Conservation (phyloP, 2,888 invertebrate genomes). For the Drosophila histrio region DNA sequence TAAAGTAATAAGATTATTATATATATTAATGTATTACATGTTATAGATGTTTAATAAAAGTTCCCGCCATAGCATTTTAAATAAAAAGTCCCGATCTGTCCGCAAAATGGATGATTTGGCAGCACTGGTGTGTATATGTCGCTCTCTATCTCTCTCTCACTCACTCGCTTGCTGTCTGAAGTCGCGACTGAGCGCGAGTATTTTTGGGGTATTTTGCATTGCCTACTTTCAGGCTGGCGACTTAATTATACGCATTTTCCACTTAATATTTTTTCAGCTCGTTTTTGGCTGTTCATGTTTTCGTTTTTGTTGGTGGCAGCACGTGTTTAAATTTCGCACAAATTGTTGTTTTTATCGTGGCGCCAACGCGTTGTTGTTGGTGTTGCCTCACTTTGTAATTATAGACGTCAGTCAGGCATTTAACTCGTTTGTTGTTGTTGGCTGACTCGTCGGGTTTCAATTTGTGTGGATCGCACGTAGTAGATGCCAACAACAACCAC, state of each 20-base stretch:
- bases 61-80: too few relatives aligned
- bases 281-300: not conserved
- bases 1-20: too few relatives aligned
- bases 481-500: conserved; percentile 28
- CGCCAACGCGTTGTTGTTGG: conserved; percentile 17
- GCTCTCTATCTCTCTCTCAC: not conserved
- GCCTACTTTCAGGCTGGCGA: conserved; percentile 66
- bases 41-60: too few relatives aligned
- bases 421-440: conserved; percentile 72
- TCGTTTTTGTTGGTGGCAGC: conserved; percentile 18
- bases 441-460: conserved; percentile 65
- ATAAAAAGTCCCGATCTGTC: too few relatives aligned
- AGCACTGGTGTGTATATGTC: too few relatives aligned
- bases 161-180: not conserved
- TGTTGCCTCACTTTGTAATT: conserved; percentile 67
- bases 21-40: too few relatives aligned
- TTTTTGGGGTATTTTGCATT: conserved; percentile 44
- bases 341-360: conserved; percentile 51
- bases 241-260: conserved; percentile 74
- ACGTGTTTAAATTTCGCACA: conserved; percentile 64
- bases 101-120: too few relatives aligned
- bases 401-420: conserved; percentile 80
- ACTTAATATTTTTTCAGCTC: conserved; percentile 47
- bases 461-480: conserved; percentile 71
- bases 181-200: conserved; percentile 5